Evolutionary conservation across 2,797 vertebrate genomes (phyloP), one percentile per base, ranked within the genome.

Genomic region (Cheirogaleus major): DNA sequence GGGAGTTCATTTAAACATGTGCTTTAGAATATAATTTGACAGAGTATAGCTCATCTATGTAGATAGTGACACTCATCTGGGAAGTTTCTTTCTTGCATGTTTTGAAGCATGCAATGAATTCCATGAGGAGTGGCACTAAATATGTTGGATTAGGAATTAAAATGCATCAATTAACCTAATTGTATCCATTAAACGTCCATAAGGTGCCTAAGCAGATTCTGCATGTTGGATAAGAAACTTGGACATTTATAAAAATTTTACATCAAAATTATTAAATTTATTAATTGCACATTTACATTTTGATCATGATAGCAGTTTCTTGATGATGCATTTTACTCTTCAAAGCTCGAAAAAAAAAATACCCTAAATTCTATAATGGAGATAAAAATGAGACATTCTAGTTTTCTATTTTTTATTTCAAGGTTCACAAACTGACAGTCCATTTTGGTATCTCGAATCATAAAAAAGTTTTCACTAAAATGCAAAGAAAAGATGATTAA

Each of bases 51-150:
- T 88, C 14, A 76, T 90, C 7, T 87, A 50, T 85, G 1, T 76
- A n/a, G 18, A 12, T 41, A 38, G 1, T 59, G 12, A 35, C 52
- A 86, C 2, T 55, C n/a, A 75, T 25, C 70, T 89, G 25, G 50
- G 38, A 91, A 17, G 9, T 41, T 90, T 90, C 14, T 72, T 92
- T 59, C 43, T 27, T 59, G n/a, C 0, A 57, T 35, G 35, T 63
- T 79, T 72, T 93, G 17, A 91, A 88, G n/a, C 22, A 86, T 63
- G n/a, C 41, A 69, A 91, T 86, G 27, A 75, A 41, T 73, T 89
- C 50, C 25, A 82, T 82, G 25, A 91, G 18, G 7, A 85, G 18
- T 73, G 14, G 2, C 85, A 93, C 45, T 70, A 83, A 89, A 94
- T 91, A 32, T 89, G 38, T 80, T 78, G 76, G 15, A 35, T 83